Conservation (phyloP, 1,140 invertebrate species). For the Micrasema longulum region DNA sequence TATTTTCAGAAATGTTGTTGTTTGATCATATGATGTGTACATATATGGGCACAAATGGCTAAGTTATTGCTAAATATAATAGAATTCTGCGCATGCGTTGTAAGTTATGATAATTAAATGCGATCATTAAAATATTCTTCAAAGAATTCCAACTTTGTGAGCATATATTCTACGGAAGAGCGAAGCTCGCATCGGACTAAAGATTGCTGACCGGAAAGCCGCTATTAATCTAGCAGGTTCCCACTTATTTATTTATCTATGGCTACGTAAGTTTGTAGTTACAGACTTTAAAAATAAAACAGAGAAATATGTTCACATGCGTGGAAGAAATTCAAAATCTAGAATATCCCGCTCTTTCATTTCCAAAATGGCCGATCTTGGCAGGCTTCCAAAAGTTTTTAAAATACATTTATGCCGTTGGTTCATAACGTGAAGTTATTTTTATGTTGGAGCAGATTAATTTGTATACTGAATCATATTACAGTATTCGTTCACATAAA, state of each 20-base stretch:
- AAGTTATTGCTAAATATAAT: no score
- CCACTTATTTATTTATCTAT: constrained; percentile 3
- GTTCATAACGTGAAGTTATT: constrained; percentile 11
- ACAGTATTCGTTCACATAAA: no score
- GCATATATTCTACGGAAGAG: constrained; percentile 13
- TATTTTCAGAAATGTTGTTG: constrained; percentile 1
- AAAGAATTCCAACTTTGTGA: background rate
- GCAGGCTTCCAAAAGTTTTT: constrained; percentile 14
- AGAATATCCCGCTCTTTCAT: constrained; percentile 22
- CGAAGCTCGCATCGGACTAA: constrained; percentile 1
- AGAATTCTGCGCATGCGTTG: no score
- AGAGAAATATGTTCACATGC: constrained; percentile 12
- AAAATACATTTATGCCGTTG: constrained; percentile 26
- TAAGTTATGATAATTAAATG: no score
- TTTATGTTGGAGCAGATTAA: background rate
- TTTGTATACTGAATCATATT: constrained; percentile 6
- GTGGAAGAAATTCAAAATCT: constrained; percentile 24
- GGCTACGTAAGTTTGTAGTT: no score
- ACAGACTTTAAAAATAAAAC: background rate
- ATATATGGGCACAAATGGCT: no score
- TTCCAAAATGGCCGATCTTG: constrained; percentile 10
- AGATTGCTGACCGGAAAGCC: constrained; percentile 26
- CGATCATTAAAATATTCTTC: no score
- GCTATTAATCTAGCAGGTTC: constrained; percentile 13
- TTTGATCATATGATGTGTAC: background rate